phyloP scores from a whole-genome alignment of 1,140 invertebrate species.

The Patella vulgata region DNA sequence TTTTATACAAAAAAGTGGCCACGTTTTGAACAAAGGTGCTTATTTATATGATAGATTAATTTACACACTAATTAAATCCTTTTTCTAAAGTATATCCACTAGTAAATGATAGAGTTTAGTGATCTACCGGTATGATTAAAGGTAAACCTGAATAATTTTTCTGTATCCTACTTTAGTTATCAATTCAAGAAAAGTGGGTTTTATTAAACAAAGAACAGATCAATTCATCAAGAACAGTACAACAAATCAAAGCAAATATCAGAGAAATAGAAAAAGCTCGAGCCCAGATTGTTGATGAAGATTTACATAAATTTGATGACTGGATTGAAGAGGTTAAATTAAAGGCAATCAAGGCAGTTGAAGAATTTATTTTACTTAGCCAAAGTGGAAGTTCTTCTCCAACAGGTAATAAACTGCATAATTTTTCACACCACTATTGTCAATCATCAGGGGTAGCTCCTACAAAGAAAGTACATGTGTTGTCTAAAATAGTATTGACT shows the following conservation, averaged over 20 bases:
- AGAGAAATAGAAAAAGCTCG: slow-evolving; percentile 55
- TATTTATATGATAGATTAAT: too few species aligned
- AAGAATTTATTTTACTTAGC: slow-evolving; percentile 38
- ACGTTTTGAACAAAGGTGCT: too few species aligned
- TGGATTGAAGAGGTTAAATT: slow-evolving; percentile 45
- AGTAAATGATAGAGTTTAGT: too few species aligned
- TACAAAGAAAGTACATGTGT: too few species aligned
- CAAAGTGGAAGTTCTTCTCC: slow-evolving; percentile 1
- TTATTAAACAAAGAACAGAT: slow-evolving; percentile 54
- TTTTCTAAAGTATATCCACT: too few species aligned
- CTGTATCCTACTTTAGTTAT: slow-evolving; percentile 43
- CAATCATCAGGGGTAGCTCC: too few species aligned
- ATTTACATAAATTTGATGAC: slow-evolving; percentile 47
- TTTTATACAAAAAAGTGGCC: too few species aligned
- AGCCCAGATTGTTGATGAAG: slow-evolving; percentile 47
- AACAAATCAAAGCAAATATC: slow-evolving; percentile 58
- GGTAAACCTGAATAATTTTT: too few species aligned
- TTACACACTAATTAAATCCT: too few species aligned
- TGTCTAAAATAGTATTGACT: not conserved
- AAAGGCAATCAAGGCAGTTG: slow-evolving; percentile 37
- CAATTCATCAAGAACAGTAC: slow-evolving; percentile 57
- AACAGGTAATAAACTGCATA: too few species aligned
- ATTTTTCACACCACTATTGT: too few species aligned
- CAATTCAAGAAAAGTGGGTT: slow-evolving; percentile 44
- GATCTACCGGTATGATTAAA: too few species aligned